Percentiles rank a stretch among this genome's conserved stretches.
phyloP scores from a whole-genome alignment of 30 jellyfish, hydroid and myxozoan species.

The Sanderia malayensis region DNA sequence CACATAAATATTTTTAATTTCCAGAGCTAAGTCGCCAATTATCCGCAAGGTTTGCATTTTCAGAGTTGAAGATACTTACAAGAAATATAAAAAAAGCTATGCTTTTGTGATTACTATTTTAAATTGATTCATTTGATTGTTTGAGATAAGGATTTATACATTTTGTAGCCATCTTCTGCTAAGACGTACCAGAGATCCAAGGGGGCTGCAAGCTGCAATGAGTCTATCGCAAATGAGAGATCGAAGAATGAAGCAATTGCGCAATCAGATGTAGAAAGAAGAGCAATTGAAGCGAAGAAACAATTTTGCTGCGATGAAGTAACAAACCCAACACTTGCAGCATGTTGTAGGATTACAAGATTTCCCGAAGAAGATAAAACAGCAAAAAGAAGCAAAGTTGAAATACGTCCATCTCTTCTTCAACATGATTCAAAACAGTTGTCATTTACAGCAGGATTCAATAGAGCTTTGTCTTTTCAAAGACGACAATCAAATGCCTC shows the following conservation, averaged over 20 bases:
- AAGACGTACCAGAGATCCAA: background rate
- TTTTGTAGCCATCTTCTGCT: conserved; percentile 4
- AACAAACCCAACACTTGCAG: background rate
- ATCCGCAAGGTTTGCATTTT: conserved; percentile 57
- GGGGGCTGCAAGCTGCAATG: background rate
- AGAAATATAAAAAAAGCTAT: background rate
- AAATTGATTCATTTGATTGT: background rate
- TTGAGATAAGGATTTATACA: background rate
- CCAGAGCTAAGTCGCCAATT: conserved; percentile 39
- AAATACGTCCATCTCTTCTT: conserved; percentile 5
- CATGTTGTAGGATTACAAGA: conserved; percentile 24
- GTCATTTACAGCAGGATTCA: conserved; percentile 14
- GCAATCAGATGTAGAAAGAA: background rate
- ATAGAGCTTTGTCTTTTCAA: conserved; percentile 1
- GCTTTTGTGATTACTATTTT: background rate
- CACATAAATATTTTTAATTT: background rate
- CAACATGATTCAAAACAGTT: conserved; percentile 19
- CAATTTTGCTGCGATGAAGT: conserved; percentile 22
- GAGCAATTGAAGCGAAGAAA: background rate
- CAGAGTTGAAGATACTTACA: no score
- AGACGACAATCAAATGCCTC: conserved; percentile 3
- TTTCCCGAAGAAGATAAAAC: conserved; percentile 59
- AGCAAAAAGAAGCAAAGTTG: conserved; percentile 15
- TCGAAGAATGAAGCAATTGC: background rate
- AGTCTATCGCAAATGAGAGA: background rate